Evolutionary conservation across 2,797 vertebrate genomes (phyloP), one percentile per base, ranked within the genome.

Genomic region (Sorex maritimensis): DNA sequence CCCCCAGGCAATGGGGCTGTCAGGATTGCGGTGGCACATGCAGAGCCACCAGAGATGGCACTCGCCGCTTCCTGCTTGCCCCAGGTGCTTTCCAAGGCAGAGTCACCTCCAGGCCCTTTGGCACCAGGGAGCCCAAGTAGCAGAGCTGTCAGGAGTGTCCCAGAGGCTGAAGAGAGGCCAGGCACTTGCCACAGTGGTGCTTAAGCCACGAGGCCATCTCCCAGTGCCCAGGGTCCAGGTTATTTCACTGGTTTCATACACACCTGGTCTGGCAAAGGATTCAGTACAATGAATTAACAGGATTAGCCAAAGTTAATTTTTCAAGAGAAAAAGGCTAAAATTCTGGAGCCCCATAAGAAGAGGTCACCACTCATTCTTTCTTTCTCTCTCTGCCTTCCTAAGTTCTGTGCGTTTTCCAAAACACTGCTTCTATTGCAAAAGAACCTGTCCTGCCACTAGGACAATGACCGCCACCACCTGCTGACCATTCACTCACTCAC

Each of bases 271-370:
- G 67, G 67, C 34, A 13, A 68, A 68, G 71, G 44, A 44, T 23
- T 81, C 38, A 67, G 9, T 19, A 77, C 92, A 86, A 88, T 82
- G 86, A 81, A 87, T 68, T 81, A 95, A 92, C 10, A 5, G 34
- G 69, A 86, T 86, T 74, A 88, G 34, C 30, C 30, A 38, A 94
- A 94, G 13, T 15, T 87, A 15, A 28, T 49, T 77, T 93, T 92
- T 87, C 81, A 92, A 44, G 10, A 89, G 86, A 84, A 94, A 94
- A 96, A 81, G 34, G 61, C 67, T 93, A 88, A 38, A 92, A 81
- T 28, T 92, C 38, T 81, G 52, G 52, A 91, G 71, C 21, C 49
- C 15, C 41, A 34, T 44, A 44, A 44, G 58, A 84, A 85, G 77
- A 91, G 30, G 58, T 65, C 44, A 84, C 14, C 26, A 61, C 63